A percentile compares a stretch with the other conserved stretches of the same genome.
Conservation (phyloP, 2,888 invertebrate genomes). For the Tanaodytes sp. region DNA sequence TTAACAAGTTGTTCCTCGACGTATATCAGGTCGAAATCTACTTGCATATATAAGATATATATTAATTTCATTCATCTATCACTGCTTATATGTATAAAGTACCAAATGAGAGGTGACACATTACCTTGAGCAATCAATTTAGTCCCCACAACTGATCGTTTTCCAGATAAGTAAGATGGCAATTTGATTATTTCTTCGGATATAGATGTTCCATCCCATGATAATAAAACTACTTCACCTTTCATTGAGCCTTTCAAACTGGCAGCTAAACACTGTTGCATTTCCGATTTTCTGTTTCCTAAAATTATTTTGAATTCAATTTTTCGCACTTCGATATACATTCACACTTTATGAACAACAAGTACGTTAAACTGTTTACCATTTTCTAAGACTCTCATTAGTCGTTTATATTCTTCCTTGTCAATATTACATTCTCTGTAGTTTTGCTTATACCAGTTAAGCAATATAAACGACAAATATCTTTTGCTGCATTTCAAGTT, state of each 20-base stretch:
- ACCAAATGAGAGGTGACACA: too few species aligned
- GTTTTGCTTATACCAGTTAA: slow-evolving; percentile 5
- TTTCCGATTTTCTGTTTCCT: background rate
- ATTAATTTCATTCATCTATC: too few species aligned
- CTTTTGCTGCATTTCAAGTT: background rate
- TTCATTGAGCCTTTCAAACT: background rate
- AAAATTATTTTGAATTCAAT: too few species aligned
- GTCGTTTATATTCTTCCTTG: background rate
- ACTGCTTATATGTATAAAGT: too few species aligned
- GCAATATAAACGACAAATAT: background rate
- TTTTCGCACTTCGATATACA: too few species aligned
- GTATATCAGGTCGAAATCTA: slow-evolving; percentile 5
- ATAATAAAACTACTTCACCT: background rate
- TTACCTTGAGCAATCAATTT: slow-evolving; percentile 4
- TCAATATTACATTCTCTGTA: background rate
- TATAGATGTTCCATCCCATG: background rate
- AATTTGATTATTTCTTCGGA: background rate
- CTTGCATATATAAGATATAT: too few species aligned
- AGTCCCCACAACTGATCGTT: background rate
- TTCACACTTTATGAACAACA: too few species aligned
- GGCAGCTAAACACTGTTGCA: background rate
- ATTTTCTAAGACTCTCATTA: background rate
- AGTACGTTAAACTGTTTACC: too few species aligned
- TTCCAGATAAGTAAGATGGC: background rate
- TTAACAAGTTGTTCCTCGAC: background rate